Evolutionary conservation across 2,797 vertebrate genomes (phyloP).

Genomic region (Tarsius wallacei): DNA sequence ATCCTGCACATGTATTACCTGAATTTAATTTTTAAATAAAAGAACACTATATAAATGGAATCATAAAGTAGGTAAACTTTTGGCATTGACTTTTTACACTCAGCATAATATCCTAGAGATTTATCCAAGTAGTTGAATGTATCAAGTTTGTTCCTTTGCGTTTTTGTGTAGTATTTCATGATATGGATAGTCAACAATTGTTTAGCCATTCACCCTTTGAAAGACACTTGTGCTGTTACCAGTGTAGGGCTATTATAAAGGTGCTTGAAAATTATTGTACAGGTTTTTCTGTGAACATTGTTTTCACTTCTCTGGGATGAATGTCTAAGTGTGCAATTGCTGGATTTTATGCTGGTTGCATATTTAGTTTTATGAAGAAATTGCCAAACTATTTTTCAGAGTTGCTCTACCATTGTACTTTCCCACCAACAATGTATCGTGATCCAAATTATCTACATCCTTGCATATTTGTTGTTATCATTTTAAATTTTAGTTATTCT

Average conservation of each 20-base stretch:
- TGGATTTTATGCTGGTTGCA: not conserved
- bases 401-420: not conserved
- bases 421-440: not conserved
- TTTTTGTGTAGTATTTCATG: not conserved
- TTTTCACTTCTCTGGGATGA: not conserved
- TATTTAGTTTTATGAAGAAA: constrained; percentile 18
- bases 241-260: not conserved
- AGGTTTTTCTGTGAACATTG: not conserved
- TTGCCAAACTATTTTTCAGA: not conserved
- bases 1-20: too few relatives aligned
- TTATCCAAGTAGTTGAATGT: not conserved
- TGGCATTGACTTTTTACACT: not conserved
- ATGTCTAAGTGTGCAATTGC: not conserved
- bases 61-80: not conserved
- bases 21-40: too few relatives aligned
- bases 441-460: not conserved
- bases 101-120: not conserved
- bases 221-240: not conserved
- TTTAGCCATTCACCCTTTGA: not conserved
- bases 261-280: not conserved
- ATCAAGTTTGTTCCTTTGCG: not conserved
- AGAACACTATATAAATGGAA: not conserved
- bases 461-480: not conserved
- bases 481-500: not conserved
- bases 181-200: not conserved